phyloP scores from a whole-genome alignment of 2,797 vertebrate species.

The Syngnathus rostellatus region DNA sequence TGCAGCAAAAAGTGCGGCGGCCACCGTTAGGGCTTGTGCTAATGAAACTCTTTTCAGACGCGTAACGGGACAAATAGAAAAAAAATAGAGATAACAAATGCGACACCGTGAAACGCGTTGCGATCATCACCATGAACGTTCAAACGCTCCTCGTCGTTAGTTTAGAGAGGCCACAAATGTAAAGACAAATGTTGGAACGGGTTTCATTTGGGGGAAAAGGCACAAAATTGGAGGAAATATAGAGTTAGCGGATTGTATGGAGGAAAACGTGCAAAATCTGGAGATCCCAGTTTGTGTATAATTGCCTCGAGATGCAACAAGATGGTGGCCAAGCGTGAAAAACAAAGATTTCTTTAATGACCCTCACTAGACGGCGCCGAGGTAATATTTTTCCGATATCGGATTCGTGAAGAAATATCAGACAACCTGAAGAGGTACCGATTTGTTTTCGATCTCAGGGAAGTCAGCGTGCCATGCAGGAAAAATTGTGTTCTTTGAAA shows the following conservation, averaged over 20 bases:
- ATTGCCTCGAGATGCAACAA: background rate
- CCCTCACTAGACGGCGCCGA: background rate
- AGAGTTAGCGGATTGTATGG: no score
- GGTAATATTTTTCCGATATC: no score
- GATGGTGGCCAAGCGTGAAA: background rate
- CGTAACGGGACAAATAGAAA: background rate
- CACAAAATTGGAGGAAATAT: background rate
- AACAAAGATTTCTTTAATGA: background rate
- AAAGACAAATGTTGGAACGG: no score
- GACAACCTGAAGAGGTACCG: background rate
- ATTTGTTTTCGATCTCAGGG: background rate
- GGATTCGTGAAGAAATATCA: no score
- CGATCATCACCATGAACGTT: background rate
- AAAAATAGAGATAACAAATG: no score
- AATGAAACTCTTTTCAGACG: background rate
- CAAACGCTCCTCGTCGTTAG: background rate
- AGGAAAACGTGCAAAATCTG: no score
- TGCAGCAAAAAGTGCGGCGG: conserved; percentile 18
- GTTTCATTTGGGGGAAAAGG: background rate
- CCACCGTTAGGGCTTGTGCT: background rate
- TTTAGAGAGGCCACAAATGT: background rate
- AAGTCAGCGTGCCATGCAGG: background rate
- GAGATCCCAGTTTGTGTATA: background rate
- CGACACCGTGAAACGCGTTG: background rate
- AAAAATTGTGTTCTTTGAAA: background rate